A percentile compares a stretch with the other conserved stretches of the same genome.
Evolutionary conservation across 2,797 vertebrate genomes (phyloP).

Genomic region (Falco concolor): DNA sequence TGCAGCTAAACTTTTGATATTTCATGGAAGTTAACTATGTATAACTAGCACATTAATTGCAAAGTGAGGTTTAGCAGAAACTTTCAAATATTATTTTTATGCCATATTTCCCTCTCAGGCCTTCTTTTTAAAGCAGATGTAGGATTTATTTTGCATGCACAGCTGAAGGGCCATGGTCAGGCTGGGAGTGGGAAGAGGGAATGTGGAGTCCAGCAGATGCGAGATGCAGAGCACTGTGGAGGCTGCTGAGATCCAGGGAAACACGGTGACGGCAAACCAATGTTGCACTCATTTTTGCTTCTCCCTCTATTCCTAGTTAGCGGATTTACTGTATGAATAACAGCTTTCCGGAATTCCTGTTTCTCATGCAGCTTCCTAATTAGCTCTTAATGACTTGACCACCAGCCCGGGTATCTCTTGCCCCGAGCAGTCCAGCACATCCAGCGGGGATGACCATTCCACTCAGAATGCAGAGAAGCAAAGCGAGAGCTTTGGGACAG

Average conservation of each 20-base stretch:
- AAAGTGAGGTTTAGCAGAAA: background rate
- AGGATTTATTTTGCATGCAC: background rate
- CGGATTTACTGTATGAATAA: background rate
- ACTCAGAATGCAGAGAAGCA: background rate
- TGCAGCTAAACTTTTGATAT: background rate
- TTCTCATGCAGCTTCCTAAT: background rate
- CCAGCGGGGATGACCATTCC: background rate
- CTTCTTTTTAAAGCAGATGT: background rate
- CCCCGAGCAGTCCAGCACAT: background rate
- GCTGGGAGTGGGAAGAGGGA: background rate
- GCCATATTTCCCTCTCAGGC: background rate
- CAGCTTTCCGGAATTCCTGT: background rate
- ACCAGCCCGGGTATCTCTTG: background rate
- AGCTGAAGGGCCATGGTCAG: background rate
- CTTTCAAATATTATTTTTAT: background rate
- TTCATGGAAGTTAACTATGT: background rate
- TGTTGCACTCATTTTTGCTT: background rate
- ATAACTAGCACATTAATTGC: background rate
- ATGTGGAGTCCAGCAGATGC: background rate
- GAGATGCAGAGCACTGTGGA: background rate
- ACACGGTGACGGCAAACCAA: background rate
- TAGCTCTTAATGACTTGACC: background rate
- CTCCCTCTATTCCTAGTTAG: background rate
- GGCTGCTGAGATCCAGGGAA: background rate
- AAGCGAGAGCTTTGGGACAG: background rate